Base-by-base conservation (phyloP, 2,797 vertebrate genomes). In the Protonibea diacanthus region DNA sequence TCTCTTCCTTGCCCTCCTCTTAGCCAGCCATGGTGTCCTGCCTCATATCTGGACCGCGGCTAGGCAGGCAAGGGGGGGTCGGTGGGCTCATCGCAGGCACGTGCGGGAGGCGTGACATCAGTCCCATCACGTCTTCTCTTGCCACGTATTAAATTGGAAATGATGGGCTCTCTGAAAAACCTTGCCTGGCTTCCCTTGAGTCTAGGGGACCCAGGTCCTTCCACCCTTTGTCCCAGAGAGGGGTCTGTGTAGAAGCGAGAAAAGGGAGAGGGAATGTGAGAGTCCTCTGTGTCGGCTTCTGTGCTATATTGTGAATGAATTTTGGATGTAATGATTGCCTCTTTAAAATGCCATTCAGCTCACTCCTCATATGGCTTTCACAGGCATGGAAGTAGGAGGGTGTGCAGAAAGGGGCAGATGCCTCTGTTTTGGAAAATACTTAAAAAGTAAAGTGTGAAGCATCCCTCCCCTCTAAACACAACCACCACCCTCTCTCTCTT, bases 71-170 rank as follows among this genome's bases (percentile, higher is more conserved):
- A 44, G 57, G 68, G 29, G 82, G 78, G 44, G 65, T 38, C 33
- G 76, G 86, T 71, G 87, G 87, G 80, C 80, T 84, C 80, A 70
- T 85, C 14, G 68, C 74, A 67, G 86, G 86, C 76, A 60, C 27
- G 83, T 79, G 75, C 87, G 94, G 84, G 93, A 95, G 95, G 96
- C 96, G 96, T 97, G 96, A 97, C 96, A 98, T 97, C 96, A 96
- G 97, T 96, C 97, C 96, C 96, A 96, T 96, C 95, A 92, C 92
- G 95, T 96, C 93, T 83, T 92, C 92, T 93, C 89, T 81, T 81
- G 76, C 89, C 86, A 82, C 76, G 91, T 94, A 99, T 99, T 99
- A 98, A 99, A 98, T 99, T 99, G 98, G 97, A 99, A 98, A 99
- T 99, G 97, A 99, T 97, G 96, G 95, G 96, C 96, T 95, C 95